Evolutionary conservation across 37 sponge, comb jelly and placozoan species (phyloP).

Genomic region (Haliclona indistincta): DNA sequence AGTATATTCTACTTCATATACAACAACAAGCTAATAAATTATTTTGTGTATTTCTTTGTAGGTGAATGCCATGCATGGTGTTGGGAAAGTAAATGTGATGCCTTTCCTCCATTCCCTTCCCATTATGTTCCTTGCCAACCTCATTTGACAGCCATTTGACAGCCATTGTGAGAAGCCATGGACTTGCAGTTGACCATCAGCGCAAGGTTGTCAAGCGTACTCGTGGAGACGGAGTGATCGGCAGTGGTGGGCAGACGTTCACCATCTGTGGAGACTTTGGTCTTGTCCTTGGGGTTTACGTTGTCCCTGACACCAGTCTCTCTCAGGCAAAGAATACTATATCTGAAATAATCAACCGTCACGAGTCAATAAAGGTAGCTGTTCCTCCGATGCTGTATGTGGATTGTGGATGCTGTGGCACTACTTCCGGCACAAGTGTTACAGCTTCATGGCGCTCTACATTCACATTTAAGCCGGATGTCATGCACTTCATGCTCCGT

Average conservation of each 20-base stretch:
- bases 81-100: slow-evolving; percentile 52
- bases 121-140: slow-evolving; percentile 28
- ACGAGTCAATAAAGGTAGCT: neutral
- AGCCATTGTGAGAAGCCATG: slow-evolving; percentile 30
- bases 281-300: slow-evolving; percentile 31
- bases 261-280: slow-evolving; percentile 48
- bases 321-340: slow-evolving; percentile 46
- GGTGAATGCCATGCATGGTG: slow-evolving; percentile 59
- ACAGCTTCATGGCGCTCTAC: slow-evolving; percentile 16
- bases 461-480: slow-evolving; percentile 32
- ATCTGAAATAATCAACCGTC: slow-evolving; percentile 23
- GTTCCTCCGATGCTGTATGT: slow-evolving; percentile 9
- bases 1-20: neutral
- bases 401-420: slow-evolving; percentile 13
- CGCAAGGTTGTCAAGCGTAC: slow-evolving; percentile 46
- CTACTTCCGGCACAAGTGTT: slow-evolving; percentile 1
- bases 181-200: slow-evolving; percentile 44
- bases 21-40: no score
- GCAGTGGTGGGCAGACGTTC: slow-evolving; percentile 56
- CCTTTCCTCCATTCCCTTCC: slow-evolving; percentile 49
- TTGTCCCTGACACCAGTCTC: slow-evolving; percentile 34
- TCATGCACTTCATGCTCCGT: slow-evolving; percentile 24
- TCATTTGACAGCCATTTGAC: slow-evolving; percentile 22
- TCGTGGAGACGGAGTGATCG: slow-evolving; percentile 23
- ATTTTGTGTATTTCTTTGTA: slow-evolving; percentile 7